Percentiles rank a stretch among this genome's conserved stretches.
Conservation (phyloP, 92 coral and sea anemone species). For the Chrysogorgia sp. region DNA sequence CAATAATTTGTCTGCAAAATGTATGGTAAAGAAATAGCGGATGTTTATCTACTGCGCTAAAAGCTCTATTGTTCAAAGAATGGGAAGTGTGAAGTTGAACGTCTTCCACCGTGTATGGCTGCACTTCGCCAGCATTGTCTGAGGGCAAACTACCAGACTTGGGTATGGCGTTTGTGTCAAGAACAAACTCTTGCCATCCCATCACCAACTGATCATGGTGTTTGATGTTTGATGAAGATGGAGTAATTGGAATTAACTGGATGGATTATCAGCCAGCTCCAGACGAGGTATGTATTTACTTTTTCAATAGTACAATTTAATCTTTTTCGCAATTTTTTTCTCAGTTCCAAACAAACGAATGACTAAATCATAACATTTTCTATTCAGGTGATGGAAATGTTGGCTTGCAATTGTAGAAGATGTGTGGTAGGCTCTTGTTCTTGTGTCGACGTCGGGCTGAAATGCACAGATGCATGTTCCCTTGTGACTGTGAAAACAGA, state of each 20-base stretch:
- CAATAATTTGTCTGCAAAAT: neutral
- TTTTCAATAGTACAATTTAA: too few species aligned
- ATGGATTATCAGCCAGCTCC: slow-evolving; percentile 17
- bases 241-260: neutral
- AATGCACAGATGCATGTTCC: too few species aligned
- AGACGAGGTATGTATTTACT: neutral
- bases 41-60: neutral
- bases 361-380: too few species aligned
- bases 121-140: slow-evolving; percentile 5
- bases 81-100: neutral
- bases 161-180: neutral
- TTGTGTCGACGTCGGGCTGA: too few species aligned
- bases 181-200: neutral
- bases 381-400: too few species aligned
- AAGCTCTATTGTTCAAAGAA: neutral
- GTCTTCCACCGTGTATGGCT: neutral
- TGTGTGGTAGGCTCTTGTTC: too few species aligned
- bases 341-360: too few species aligned
- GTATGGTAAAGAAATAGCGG: slow-evolving; percentile 30
- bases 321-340: too few species aligned
- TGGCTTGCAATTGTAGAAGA: too few species aligned
- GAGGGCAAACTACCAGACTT: neutral
- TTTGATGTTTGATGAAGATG: slow-evolving; percentile 1
- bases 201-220: neutral
- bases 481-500: too few species aligned